Percentiles rank a stretch among this genome's conserved stretches.
Evolutionary conservation across 2,113 vertebrate species (phyloP).

Genomic region (Formicarius rufipectus): DNA sequence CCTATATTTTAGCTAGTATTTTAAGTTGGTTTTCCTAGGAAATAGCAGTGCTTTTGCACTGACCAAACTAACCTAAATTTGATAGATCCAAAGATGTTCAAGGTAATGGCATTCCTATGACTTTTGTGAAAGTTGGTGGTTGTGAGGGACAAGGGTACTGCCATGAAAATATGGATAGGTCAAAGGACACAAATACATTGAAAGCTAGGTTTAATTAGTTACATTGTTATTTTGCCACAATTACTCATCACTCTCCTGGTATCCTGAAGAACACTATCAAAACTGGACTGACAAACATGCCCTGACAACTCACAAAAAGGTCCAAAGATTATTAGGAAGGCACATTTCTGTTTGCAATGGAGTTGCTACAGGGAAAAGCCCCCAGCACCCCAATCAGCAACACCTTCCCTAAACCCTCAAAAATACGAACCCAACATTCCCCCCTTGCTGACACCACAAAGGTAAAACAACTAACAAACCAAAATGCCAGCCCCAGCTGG

Average conservation of each 20-base stretch:
- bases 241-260: not conserved
- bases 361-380: not conserved
- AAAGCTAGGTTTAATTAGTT: not conserved
- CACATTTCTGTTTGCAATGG: not conserved
- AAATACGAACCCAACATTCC: not conserved
- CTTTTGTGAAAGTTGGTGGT: not conserved
- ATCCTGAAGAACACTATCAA: not conserved
- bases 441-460: not conserved
- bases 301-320: not conserved
- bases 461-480: not conserved
- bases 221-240: not conserved
- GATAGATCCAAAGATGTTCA: not conserved
- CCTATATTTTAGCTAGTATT: not conserved
- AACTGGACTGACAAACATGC: not conserved
- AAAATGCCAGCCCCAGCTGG: not conserved
- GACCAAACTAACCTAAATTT: not conserved
- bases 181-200: not conserved
- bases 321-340: not conserved
- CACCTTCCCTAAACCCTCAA: not conserved
- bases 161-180: not conserved
- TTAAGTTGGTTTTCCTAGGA: not conserved
- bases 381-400: not conserved
- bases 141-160: not conserved
- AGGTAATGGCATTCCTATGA: not conserved
- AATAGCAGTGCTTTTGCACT: not conserved